Evolutionary conservation across 1,140 invertebrate genomes (phyloP).

Genomic region (Solenopsis fugax): DNA sequence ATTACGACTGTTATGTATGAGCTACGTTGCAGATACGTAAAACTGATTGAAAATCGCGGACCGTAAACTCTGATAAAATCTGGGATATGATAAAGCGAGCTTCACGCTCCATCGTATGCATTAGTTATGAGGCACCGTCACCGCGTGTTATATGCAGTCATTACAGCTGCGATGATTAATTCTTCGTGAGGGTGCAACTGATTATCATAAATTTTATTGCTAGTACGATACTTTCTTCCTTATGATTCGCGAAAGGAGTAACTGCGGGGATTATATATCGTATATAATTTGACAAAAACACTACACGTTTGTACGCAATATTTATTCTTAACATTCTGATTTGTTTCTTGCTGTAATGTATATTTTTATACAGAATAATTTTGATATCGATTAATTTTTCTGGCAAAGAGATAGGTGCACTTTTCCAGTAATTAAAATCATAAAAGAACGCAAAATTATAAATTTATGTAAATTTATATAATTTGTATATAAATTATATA

Average conservation of each 20-base stretch:
- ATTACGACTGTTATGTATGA: constrained; percentile 38
- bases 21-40: constrained; percentile 59
- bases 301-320: neutral
- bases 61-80: constrained; percentile 59
- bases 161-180: constrained; percentile 71
- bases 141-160: constrained; percentile 55
- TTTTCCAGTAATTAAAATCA: neutral
- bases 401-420: neutral
- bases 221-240: constrained; percentile 27
- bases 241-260: constrained; percentile 34
- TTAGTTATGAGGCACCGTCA: constrained; percentile 67
- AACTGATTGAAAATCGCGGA: constrained; percentile 63
- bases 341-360: neutral
- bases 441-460: neutral
- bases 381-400: neutral
- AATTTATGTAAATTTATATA: neutral
- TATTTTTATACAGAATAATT: neutral
- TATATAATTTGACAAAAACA: neutral
- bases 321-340: neutral
- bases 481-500: no score
- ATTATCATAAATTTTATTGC: constrained; percentile 72
- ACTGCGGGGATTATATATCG: neutral
- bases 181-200: constrained; percentile 70
- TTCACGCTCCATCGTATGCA: constrained; percentile 56
- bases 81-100: constrained; percentile 51